These are phyloP conservation scores for Anarhynchus alexandrinus DNA, from an alignment of 2,113 vertebrate species.

Conservation along the genomic window DNA sequence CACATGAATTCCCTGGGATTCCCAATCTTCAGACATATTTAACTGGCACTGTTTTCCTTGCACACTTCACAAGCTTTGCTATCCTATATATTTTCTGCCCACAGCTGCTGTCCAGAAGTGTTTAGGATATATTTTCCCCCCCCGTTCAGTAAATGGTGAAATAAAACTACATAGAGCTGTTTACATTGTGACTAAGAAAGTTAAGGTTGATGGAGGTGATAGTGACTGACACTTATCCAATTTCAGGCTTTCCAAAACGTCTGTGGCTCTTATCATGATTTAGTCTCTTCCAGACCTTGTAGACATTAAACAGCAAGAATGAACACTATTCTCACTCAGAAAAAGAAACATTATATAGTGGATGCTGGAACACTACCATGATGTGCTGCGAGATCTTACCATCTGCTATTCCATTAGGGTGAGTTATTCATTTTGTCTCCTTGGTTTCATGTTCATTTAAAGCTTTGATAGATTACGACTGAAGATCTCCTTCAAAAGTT, in stretches of 20 bases:
- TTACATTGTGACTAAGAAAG: conserved; percentile 60
- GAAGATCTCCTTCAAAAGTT: conserved; percentile 53
- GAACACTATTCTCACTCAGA: conserved; percentile 35
- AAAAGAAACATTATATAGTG: conserved; percentile 44
- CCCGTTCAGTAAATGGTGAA: conserved; percentile 48
- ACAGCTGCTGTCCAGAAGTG: conserved; percentile 48
- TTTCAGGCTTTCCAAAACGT: conserved; percentile 58
- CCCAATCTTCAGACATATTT: conserved; percentile 14
- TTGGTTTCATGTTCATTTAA: conserved; percentile 61
- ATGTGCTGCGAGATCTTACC: conserved; percentile 9
- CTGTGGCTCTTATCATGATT: conserved; percentile 64
- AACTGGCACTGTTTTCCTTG: conserved; percentile 25
- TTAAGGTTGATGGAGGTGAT: conserved; percentile 51
- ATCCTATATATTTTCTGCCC: conserved; percentile 35
- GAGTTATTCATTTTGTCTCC: conserved; percentile 52
- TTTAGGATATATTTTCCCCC: background rate
- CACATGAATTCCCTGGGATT: conserved; percentile 45
- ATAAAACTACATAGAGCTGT: conserved; percentile 40
- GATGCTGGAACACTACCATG: conserved; percentile 9
- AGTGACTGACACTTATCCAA: conserved; percentile 53
- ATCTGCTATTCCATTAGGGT: conserved; percentile 43
- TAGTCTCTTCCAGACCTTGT: conserved; percentile 37
- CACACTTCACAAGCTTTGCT: background rate
- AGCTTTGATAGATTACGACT: conserved; percentile 59
- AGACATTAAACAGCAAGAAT: conserved; percentile 55